These are phyloP conservation scores for Centruroides vittatus DNA, from an alignment of 1,140 invertebrate genomes.

Conservation along the genomic window DNA sequence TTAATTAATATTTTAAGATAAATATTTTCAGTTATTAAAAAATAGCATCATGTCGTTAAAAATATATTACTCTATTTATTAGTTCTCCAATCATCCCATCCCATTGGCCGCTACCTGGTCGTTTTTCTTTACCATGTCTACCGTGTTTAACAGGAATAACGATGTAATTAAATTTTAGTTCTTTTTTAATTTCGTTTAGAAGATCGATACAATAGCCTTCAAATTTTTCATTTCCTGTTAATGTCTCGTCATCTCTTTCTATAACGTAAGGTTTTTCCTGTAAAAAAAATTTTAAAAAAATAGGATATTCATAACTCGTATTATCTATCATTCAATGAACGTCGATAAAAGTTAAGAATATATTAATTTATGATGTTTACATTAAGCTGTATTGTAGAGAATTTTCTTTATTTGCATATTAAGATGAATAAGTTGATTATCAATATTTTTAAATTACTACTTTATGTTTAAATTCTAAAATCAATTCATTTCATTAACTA, in stretches of 20 bases:
- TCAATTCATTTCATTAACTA: no score
- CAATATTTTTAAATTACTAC: no score
- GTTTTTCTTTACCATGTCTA: constrained; percentile 18
- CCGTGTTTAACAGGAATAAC: constrained; percentile 39
- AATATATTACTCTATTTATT: constrained; percentile 13
- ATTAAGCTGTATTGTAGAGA: no score
- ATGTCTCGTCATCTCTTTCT: constrained; percentile 19
- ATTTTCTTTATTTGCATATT: no score
- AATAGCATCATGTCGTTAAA: no score
- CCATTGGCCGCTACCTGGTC: constrained; percentile 22
- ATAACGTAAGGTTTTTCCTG: constrained; percentile 31
- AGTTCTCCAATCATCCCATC: constrained; percentile 29
- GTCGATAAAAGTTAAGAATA: no score
- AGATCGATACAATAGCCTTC: constrained; percentile 86
- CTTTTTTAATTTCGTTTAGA: constrained; percentile 61
- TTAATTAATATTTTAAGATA: no score
- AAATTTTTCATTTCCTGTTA: constrained; percentile 41
- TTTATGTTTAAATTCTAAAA: no score
- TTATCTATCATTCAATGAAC: background rate
- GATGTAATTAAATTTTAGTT: constrained; percentile 74
- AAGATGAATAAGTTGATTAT: no score
- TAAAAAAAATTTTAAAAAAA: constrained; percentile 1
- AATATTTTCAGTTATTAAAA: no score
- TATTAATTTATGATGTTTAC: no score
- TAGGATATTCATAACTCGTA: constrained; percentile 6